Evolutionary conservation across 2,888 invertebrate genomes (phyloP).

Genomic region (Caenorhabditis sp.): DNA sequence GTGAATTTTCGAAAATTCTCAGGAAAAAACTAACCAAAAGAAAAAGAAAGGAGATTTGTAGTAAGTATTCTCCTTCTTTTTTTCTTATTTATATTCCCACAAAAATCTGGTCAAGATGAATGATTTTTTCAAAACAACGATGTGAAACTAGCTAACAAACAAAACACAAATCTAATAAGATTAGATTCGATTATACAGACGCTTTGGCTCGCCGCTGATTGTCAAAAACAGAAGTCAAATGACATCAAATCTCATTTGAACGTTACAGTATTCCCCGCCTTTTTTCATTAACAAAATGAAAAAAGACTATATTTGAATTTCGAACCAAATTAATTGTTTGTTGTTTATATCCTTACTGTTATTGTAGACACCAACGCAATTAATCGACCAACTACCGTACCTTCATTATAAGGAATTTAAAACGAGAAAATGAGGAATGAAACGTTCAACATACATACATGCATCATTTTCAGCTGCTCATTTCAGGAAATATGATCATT

Average conservation of each 20-base stretch:
- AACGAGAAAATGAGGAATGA: not conserved
- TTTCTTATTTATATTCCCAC: not conserved
- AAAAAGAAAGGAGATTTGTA: not conserved
- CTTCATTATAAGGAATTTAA: not conserved
- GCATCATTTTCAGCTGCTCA: not conserved
- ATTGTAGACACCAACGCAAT: too few relatives aligned
- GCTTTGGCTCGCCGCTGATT: not conserved
- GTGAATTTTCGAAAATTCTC: not conserved
- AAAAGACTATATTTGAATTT: too few relatives aligned
- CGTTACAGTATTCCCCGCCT: too few relatives aligned
- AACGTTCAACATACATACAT: not conserved
- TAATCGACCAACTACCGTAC: not conserved
- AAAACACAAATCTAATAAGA: not conserved
- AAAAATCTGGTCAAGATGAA: not conserved
- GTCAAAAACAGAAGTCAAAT: too few relatives aligned
- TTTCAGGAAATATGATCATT: not conserved
- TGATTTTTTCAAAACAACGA: not conserved
- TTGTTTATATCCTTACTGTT: too few relatives aligned
- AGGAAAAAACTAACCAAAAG: not conserved
- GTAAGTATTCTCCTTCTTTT: not conserved
- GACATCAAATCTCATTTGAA: too few relatives aligned
- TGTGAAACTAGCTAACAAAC: not conserved
- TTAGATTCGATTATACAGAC: not conserved
- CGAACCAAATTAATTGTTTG: too few relatives aligned
- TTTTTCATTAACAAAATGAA: too few relatives aligned